Base-by-base conservation (phyloP, 1,140 invertebrate species). In the Drosophila lacertosa region DNA sequence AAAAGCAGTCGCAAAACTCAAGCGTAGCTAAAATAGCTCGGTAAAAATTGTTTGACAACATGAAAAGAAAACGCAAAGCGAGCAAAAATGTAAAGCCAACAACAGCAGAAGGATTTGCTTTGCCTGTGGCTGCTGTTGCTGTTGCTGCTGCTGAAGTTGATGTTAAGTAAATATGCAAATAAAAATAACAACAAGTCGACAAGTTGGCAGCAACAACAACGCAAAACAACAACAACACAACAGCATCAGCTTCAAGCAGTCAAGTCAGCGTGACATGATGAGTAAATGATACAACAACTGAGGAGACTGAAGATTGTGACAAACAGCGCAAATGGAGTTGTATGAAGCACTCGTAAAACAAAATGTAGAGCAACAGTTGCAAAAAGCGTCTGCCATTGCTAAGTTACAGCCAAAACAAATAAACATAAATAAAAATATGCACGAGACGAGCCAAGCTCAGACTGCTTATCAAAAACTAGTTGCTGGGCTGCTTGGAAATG, bases 131-230 rank as follows among this genome's bases (percentile, higher is more conserved):
- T n/a, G 68, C 50, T 68, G 64, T 42, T 48, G 60, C 44, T 60
- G 54, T 39, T 20, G 13, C 40, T 62, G 32, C 54, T 47, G 63
- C 55, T 62, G 53, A 35, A 66, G 66, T 67, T 73, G 71, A 62
- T 86, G 84, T 66, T 81, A 81, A 86, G 73, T 74, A 86, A 86
- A 84, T 84, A 84, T 84, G 81, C 77, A 88, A 84, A 84, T 86
- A 84, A 73, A 86, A 86, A 70, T 74, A 76, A 74, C 63, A 84
- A 63, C 73, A 67, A 76, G 72, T 69, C 54, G 73, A 59, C 76
- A 64, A 80, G 58, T 75, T 80, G 71, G 58, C 77, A 70, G 57
- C 57, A 55, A 55, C 44, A 59, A 59, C 67, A 47, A 57, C n/a
- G 26, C 39, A 37, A 40, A 68, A 32, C 64, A 47, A 10, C 55